These are phyloP conservation scores for Bostrychus sinensis DNA, from an alignment of 2,113 vertebrate species.

Conservation along the genomic window DNA sequence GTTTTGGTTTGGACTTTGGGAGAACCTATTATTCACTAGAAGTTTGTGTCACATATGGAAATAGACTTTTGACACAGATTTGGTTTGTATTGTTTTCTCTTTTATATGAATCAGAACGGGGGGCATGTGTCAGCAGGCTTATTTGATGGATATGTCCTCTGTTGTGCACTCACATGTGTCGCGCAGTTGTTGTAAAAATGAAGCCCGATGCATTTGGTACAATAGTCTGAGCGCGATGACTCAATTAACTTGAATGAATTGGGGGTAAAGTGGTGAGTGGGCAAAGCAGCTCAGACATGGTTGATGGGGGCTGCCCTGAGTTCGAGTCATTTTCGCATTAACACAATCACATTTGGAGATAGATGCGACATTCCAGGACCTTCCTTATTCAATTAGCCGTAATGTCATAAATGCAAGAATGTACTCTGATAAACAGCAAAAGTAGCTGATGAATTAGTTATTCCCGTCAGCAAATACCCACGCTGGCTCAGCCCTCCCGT, in stretches of 20 bases:
- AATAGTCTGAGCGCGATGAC: conserved; percentile 7
- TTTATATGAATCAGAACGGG: conserved; percentile 52
- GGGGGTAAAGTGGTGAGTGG: conserved; percentile 2
- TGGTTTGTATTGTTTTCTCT: conserved; percentile 48
- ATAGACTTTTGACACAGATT: conserved; percentile 58
- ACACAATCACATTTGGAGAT: conserved; percentile 77
- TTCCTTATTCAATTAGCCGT: conserved; percentile 78
- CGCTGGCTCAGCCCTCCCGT: conserved; percentile 43
- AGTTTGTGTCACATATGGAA: conserved; percentile 43
- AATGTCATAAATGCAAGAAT: conserved; percentile 84
- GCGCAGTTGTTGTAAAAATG: conserved; percentile 42
- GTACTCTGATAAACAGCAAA: conserved; percentile 77
- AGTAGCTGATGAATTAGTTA: conserved; percentile 74
- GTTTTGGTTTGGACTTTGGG: conserved; percentile 54
- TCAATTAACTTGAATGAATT: conserved; percentile 16
- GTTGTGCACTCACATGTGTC: conserved; percentile 49
- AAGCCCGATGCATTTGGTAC: conserved; percentile 20
- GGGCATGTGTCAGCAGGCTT: conserved; percentile 49
- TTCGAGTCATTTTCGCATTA: conserved; percentile 69
- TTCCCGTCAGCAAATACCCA: conserved; percentile 80
- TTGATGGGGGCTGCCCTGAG: conserved; percentile 19
- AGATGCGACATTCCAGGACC: conserved; percentile 73
- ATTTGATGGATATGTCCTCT: conserved; percentile 40
- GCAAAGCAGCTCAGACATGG: conserved; percentile 25
- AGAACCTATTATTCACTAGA: too few relatives aligned